phyloP scores from a whole-genome alignment of 92 coral and sea anemone genomes.

The Paragorgia papillata region DNA sequence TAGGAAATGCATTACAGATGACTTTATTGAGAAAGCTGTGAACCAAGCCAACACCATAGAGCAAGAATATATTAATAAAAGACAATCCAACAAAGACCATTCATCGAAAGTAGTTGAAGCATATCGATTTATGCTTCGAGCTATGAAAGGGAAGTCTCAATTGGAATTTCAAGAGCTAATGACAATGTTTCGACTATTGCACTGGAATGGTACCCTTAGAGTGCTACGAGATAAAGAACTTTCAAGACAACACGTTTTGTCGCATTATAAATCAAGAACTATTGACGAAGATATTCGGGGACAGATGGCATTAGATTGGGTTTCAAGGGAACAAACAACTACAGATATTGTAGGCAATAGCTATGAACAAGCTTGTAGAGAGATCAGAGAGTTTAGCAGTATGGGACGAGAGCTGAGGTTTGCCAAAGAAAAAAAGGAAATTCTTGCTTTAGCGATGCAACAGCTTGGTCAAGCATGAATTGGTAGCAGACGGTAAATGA shows the following conservation, averaged over 20 bases:
- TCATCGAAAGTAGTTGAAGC: constrained; percentile 86
- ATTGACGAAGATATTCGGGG: constrained; percentile 91
- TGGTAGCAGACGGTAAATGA: no score
- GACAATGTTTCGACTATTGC: constrained; percentile 88
- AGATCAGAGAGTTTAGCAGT: constrained; percentile 75
- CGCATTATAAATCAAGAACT: constrained; percentile 72
- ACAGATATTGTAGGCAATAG: constrained; percentile 70
- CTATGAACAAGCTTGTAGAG: constrained; percentile 70
- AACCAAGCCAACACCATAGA: constrained; percentile 73
- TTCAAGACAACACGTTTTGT: constrained; percentile 84
- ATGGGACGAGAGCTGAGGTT: constrained; percentile 86
- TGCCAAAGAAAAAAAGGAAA: constrained; percentile 85
- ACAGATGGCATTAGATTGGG: constrained; percentile 95
- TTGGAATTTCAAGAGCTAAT: constrained; percentile 89
- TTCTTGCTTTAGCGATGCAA: constrained; percentile 74
- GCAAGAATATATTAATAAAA: no score
- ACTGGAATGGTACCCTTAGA: constrained; percentile 92
- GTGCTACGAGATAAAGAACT: constrained; percentile 91
- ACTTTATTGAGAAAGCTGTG: constrained; percentile 82
- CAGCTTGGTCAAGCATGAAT: constrained; percentile 81
- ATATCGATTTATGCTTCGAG: constrained; percentile 81
- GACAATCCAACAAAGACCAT: constrained; percentile 57
- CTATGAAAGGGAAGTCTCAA: constrained; percentile 88
- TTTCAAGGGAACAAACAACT: constrained; percentile 91
- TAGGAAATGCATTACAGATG: constrained; percentile 84